A percentile compares a stretch with the other conserved stretches of the same genome.
These are phyloP conservation scores for Bembecia ichneumoniformis DNA, from an alignment of 2,888 invertebrate genomes.

Conservation along the genomic window DNA sequence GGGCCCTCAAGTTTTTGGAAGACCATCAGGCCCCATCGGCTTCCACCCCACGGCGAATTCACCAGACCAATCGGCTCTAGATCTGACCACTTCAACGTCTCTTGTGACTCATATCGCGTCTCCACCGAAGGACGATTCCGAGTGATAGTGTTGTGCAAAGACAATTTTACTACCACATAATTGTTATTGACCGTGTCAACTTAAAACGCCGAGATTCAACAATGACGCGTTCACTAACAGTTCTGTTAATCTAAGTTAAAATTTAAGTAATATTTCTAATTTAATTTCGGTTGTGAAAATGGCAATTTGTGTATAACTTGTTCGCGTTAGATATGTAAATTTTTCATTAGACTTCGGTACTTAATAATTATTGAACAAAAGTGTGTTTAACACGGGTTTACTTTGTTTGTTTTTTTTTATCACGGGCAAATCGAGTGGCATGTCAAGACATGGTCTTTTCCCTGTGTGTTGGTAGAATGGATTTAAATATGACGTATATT, in stretches of 20 bases:
- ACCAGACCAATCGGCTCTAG: slow-evolving; percentile 30
- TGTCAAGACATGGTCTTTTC: too few relatives aligned
- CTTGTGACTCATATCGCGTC: slow-evolving; percentile 26
- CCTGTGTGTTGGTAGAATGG: too few relatives aligned
- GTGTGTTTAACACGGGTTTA: slow-evolving; percentile 59
- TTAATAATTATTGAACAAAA: slow-evolving; percentile 52
- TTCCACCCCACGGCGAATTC: neutral
- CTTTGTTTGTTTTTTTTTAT: too few relatives aligned
- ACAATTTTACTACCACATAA: slow-evolving; percentile 25
- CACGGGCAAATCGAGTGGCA: too few relatives aligned
- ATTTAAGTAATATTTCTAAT: slow-evolving; percentile 60
- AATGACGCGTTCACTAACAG: slow-evolving; percentile 33
- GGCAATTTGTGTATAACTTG: slow-evolving; percentile 67
- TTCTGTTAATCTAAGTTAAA: slow-evolving; percentile 30
- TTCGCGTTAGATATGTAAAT: slow-evolving; percentile 63
- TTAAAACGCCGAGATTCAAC: slow-evolving; percentile 9
- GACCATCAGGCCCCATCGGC: slow-evolving; percentile 8
- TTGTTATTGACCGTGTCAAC: slow-evolving; percentile 32
- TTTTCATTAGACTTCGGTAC: slow-evolving; percentile 46
- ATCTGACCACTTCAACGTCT: slow-evolving; percentile 38
- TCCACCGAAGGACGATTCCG: slow-evolving; percentile 22
- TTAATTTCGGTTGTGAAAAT: slow-evolving; percentile 73
- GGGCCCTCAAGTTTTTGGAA: slow-evolving; percentile 15
- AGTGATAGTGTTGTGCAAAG: slow-evolving; percentile 65
- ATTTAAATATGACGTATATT: too few relatives aligned